Percentiles rank a stretch among this genome's conserved stretches.
Evolutionary conservation across 2,113 vertebrate genomes (phyloP).

Genomic region (Columba livia): DNA sequence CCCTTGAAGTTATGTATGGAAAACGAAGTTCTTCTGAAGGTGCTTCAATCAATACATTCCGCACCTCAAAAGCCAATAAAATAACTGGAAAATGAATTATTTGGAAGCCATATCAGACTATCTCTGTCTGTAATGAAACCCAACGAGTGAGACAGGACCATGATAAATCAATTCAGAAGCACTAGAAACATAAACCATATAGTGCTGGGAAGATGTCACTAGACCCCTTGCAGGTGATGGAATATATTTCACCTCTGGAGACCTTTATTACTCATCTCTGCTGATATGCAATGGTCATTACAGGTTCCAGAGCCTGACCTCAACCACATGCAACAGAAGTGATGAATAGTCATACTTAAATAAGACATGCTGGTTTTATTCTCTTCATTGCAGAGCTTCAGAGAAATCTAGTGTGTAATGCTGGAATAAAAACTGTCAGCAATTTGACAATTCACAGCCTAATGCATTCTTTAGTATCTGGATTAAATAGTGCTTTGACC

Average conservation of each 20-base stretch:
- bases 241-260: not conserved
- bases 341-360: not conserved
- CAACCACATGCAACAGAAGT: accelerated
- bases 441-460: not conserved
- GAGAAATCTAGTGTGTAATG: not conserved
- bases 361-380: not conserved
- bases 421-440: not conserved
- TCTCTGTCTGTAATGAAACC: not conserved
- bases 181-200: not conserved
- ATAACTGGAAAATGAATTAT: not conserved
- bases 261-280: not conserved
- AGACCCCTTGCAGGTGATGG: not conserved
- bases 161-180: not conserved
- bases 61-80: not conserved
- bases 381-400: not conserved
- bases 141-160: not conserved
- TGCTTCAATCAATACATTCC: not conserved
- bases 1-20: not conserved
- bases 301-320: not conserved
- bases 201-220: not conserved
- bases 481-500: not conserved
- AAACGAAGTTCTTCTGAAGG: not conserved
- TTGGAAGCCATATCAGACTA: not conserved
- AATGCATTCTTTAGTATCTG: not conserved
- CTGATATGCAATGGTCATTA: not conserved